phyloP scores from a whole-genome alignment of 2,888 invertebrate genomes.

The Coelogynopora nodosa region DNA sequence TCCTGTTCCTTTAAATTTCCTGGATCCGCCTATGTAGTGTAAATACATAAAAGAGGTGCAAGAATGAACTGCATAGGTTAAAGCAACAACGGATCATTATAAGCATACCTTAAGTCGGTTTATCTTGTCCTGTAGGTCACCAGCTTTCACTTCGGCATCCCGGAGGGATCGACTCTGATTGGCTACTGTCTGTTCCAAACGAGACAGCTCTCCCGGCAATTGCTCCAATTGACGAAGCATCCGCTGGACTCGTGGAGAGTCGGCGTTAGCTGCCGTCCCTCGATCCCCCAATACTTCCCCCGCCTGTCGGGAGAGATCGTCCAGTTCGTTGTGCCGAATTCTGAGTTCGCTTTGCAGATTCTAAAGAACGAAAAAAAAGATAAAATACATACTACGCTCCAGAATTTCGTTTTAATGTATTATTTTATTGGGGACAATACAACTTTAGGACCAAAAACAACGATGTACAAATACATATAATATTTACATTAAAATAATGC shows the following conservation, averaged over 20 bases:
- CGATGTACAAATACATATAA: no score
- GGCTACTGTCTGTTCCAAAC: not conserved
- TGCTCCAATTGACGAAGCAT: not conserved
- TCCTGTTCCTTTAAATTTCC: no score
- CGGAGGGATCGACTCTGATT: constrained; percentile 1
- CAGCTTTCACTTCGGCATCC: constrained; percentile 13
- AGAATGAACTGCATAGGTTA: no score
- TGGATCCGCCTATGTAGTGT: no score
- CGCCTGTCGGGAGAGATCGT: not conserved
- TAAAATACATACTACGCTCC: not conserved
- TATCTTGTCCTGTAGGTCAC: constrained; percentile 53
- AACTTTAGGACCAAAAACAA: no score
- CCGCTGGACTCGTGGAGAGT: not conserved
- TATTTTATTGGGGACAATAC: no score
- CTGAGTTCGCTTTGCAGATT: constrained; percentile 1
- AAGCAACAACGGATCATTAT: not conserved
- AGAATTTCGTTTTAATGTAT: no score
- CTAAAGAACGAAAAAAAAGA: not conserved
- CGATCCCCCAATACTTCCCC: not conserved
- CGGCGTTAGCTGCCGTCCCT: not conserved
- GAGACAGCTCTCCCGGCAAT: not conserved
- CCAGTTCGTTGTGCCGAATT: constrained; percentile 1
- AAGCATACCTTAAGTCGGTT: not conserved
- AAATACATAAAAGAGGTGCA: no score
- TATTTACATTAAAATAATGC: no score